Evolutionary conservation across 2,888 invertebrate species (phyloP), one percentile per base, ranked within the genome.

Genomic region (Periphyllus acericola): DNA sequence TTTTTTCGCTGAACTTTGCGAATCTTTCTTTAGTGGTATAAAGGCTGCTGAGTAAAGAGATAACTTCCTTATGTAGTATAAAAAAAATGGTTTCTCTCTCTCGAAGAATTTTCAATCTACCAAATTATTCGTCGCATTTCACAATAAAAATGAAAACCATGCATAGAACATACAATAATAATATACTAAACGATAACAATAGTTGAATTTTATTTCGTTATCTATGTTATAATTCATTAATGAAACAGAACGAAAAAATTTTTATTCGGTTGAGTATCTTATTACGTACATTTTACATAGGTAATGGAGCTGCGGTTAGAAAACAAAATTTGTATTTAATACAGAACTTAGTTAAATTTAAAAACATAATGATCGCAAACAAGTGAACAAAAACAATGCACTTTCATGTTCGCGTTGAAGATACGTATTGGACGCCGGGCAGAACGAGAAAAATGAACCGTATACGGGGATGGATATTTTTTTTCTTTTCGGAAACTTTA

Each of bases 301-400:
- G 40, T 84, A 40, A 66, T 84, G 66, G 75, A 84, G 14, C 14
- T 46, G n/a, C n/a, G 75, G 66, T 84, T 76, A 84, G 60, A 83
- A 84, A 74, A 75, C 34, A 83, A 76, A 84, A 60, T n/a, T n/a
- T n/a, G n/a, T n/a, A n/a, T n/a, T n/a, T n/a, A n/a, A n/a, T n/a
- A 66, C 19, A 46, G 66, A 84, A 66, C 14, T 14, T 66, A 75
- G 36, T 84, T 76, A 1, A 60, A 84, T 60, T 84, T 76, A 84
- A 75, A 83, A 84, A 75, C 66, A 40, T 76, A 60, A 40, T 76
- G 40, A 66, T 40, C 60, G 66, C 36, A 74, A 83, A 83, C n/a
- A 8, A 83, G 74, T 75, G 60, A 83, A 83, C 60, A 29, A 36
- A 46, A 84, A 66, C 32, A 32, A 60, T 66, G n/a, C 17, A 40